Conservation (phyloP, 2,888 invertebrate genomes). For the Hoplodrina blanda region DNA sequence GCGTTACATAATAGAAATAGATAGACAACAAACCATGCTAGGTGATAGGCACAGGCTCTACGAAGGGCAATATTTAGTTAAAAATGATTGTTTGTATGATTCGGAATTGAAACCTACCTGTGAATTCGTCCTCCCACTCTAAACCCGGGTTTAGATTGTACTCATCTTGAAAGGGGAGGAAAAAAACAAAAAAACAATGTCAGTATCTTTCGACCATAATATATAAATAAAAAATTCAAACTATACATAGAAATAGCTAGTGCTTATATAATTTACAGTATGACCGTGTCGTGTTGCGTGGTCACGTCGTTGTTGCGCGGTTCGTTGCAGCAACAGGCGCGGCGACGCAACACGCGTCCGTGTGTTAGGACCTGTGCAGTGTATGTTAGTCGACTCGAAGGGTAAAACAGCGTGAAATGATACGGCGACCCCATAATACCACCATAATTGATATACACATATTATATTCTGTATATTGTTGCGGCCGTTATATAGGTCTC, state of each 20-base stretch:
- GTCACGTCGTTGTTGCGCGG: conserved; percentile 43
- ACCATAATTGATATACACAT: conserved; percentile 87
- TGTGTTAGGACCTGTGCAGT: conserved; percentile 88
- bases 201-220: conserved; percentile 89
- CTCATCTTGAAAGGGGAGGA: conserved; percentile 97
- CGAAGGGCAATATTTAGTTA: conserved; percentile 85
- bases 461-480: conserved; percentile 75
- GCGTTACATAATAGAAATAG: conserved; percentile 77
- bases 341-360: conserved; percentile 74
- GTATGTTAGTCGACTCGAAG: conserved; percentile 87
- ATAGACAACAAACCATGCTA: conserved; percentile 87
- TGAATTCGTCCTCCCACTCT: conserved; percentile 99
- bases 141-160: conserved; percentile 99
- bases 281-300: conserved; percentile 78
- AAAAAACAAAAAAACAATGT: conserved; percentile 89
- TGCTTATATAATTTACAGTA: conserved; percentile 87
- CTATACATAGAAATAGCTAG: conserved; percentile 88
- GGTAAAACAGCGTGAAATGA: conserved; percentile 88
- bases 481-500: conserved; percentile 78
- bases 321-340: conserved; percentile 46
- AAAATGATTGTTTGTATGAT: conserved; percentile 85
- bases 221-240: conserved; percentile 77
- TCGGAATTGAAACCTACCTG: conserved; percentile 96
- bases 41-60: conserved; percentile 89
- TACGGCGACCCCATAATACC: conserved; percentile 87